Base-by-base conservation (phyloP, 2,113 vertebrate genomes). In the Seriola dumerili region DNA sequence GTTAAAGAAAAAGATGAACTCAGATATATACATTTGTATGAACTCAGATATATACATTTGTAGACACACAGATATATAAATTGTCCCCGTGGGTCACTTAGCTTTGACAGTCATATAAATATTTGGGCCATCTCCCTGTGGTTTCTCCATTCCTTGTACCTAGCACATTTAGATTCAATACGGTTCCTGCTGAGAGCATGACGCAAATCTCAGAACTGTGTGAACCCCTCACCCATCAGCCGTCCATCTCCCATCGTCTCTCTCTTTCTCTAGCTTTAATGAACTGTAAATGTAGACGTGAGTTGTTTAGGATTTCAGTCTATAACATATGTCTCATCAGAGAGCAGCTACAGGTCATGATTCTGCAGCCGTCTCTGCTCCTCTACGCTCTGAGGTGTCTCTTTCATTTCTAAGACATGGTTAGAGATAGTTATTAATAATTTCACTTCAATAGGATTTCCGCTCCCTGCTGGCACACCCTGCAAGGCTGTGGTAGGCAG, bases 111-210 rank as follows among this genome's bases (percentile, higher is more conserved):
- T 74, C 52, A 36, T 38, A 29, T 29, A 29, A 29, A 29, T 29
- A 70, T 29, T 75, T 78, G 19, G 78, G n/a, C 65, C 57, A 67
- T 48, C 62, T 90, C 81, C 61, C 55, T 63, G 71, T 78, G 81
- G 63, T 76, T 86, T 62, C 68, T 58, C 79, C 55, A 71, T 86
- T 83, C 23, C 54, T 44, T 42, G 11, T 48, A 72, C 19, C 78
- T 50, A 44, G 46, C 34, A 48, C 80, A 84, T 90, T 88, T 77
- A 83, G 57, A 84, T 85, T 75, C 68, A 77, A 54, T 76, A 52
- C 77, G 62, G n/a, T 61, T 86, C 80, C 72, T 63, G 78, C 80
- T 52, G 83, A 73, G 78, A 80, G 52, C 21, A 66, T 76, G 72
- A 83, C 0, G 36, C 65, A 87, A 76, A 87, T 86, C 68, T 78